Evolutionary conservation across 2,797 vertebrate species (phyloP).

Genomic region (Notoglanidium macrostoma): DNA sequence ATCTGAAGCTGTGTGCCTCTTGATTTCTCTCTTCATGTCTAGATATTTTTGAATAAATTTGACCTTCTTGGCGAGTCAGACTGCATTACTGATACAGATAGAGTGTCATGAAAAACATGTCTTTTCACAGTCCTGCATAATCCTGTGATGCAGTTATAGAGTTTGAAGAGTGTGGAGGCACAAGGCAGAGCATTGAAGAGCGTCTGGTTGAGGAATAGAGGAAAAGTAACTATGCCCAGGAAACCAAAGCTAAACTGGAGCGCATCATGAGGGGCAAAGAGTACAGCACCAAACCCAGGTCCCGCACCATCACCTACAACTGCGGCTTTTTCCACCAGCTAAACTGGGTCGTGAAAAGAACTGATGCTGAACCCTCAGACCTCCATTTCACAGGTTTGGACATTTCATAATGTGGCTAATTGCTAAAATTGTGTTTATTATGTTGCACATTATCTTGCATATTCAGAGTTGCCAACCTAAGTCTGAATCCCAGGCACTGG

Average conservation of each 20-base stretch:
- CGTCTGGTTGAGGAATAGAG: conserved; percentile 78
- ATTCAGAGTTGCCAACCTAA: background rate
- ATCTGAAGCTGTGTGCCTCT: background rate
- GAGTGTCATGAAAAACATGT: background rate
- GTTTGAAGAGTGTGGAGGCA: conserved; percentile 58
- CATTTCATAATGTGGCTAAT: background rate
- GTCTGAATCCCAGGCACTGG: background rate
- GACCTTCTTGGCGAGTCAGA: background rate
- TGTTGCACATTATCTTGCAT: background rate
- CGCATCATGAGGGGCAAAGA: conserved; percentile 66
- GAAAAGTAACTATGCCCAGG: conserved; percentile 73
- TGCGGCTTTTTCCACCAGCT: conserved; percentile 88
- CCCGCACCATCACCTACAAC: conserved; percentile 78
- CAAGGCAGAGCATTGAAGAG: conserved; percentile 73
- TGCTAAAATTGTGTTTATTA: background rate
- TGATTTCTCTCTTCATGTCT: background rate
- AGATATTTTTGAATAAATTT: background rate
- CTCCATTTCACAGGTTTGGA: conserved; percentile 86
- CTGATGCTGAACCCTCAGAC: conserved; percentile 88
- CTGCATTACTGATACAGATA: background rate
- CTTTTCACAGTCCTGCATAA: background rate
- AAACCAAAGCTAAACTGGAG: conserved; percentile 77
- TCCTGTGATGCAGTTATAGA: conserved; percentile 61
- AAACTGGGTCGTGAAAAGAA: conserved; percentile 84
- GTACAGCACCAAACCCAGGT: conserved; percentile 54